Evolutionary conservation across 2,113 vertebrate species (phyloP), one percentile per base, ranked within the genome.

Genomic region (Crocuta crocuta): DNA sequence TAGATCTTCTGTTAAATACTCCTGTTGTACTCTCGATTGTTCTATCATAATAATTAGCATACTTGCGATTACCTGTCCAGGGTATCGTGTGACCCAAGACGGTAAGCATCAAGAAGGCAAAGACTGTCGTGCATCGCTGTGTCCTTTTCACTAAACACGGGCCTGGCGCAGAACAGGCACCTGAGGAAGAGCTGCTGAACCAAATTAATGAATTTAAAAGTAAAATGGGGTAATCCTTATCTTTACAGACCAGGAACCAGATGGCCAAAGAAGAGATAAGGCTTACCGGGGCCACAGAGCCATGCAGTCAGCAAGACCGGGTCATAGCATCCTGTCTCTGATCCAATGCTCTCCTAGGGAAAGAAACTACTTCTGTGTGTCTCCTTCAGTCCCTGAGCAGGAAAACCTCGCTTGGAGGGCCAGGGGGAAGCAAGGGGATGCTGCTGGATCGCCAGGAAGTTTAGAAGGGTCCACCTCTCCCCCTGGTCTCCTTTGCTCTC

Each of bases 271-370:
- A 85, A 85, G 31, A 61, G 31, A 13, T 4, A 35, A 91, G 63
- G 48, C 10, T 88, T 13, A 9, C 13, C 17, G 45, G 79, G 87
- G 16, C 13, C 55, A 31, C 6, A 31, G 13, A 17, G 33, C 7
- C 5, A n/a, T 35, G 45, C 10, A 58, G 31, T 1, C 9, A 50
- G 39, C 48, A 55, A 78, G 23, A 24, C 10, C 7, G 39, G 58
- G 0, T 19, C 1, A 0, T 4, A 48, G 33, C 23, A 19, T 71
- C 10, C 43, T 6, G 24, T 5, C 21, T 21, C 53, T 7, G 10
- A 33, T 10, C 2, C 61, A 58, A 0, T 0, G 35, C 21, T 58
- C 11, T n/a, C 35, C 48, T 61, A 19, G 79, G 45, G 26, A 15
- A 68, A 9, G 43, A 5, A 74, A 23, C 24, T 4, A 19, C 28